These are phyloP conservation scores for Stigmatopora nigra DNA, from an alignment of 2,113 vertebrate species.

Conservation along the genomic window DNA sequence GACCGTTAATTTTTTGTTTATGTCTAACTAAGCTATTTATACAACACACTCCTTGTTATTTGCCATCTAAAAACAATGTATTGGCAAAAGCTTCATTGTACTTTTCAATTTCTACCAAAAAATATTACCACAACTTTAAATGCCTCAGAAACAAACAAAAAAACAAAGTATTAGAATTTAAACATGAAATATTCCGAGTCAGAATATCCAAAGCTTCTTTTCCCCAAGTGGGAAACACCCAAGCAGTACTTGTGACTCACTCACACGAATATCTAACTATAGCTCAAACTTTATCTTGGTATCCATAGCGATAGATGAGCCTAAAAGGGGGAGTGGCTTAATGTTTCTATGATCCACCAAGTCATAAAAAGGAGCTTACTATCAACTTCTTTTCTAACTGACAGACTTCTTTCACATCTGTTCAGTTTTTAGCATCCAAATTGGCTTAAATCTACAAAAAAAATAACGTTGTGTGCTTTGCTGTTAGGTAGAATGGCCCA, in stretches of 20 bases:
- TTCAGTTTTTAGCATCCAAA: background rate
- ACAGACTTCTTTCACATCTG: background rate
- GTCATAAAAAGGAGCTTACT: conserved; percentile 4
- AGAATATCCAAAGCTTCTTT: conserved; percentile 35
- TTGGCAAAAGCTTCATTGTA: background rate
- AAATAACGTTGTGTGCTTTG: conserved; percentile 11
- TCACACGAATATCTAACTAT: conserved; percentile 42
- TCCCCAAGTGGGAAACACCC: conserved; percentile 26
- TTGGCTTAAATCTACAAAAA: background rate
- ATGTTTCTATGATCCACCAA: background rate
- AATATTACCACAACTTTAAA: background rate
- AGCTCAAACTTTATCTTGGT: conserved; percentile 43
- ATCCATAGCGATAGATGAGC: conserved; percentile 32
- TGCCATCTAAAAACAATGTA: background rate
- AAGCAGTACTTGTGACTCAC: conserved; percentile 41
- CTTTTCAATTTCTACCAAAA: background rate
- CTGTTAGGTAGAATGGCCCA: conserved; percentile 79
- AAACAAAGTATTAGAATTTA: background rate
- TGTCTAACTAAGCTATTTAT: background rate
- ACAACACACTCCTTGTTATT: background rate
- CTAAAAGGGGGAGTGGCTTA: conserved; percentile 26
- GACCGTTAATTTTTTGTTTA: background rate
- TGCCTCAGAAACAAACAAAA: background rate
- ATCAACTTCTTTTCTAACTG: background rate
- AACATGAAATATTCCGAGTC: conserved; percentile 19